Conservation (phyloP, 2,888 invertebrate species). For the Nemurella pictetii region DNA sequence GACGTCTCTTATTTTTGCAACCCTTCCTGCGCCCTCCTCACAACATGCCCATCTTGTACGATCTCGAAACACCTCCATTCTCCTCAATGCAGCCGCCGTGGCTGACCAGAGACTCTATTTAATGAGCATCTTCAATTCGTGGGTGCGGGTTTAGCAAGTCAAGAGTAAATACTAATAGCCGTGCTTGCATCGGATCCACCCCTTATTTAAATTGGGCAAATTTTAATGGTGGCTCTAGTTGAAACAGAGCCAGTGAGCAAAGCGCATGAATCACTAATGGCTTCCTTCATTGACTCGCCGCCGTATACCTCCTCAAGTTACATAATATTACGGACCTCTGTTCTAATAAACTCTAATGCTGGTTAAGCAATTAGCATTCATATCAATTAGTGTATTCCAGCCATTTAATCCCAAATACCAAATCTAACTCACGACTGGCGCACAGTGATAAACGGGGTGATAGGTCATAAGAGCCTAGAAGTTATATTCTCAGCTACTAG, state of each 20-base stretch:
- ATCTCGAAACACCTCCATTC: slow-evolving; percentile 5
- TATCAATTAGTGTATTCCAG: not conserved
- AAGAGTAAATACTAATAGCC: slow-evolving; percentile 2
- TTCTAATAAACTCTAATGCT: not conserved
- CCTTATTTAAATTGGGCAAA: slow-evolving; percentile 17
- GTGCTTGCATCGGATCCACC: slow-evolving; percentile 12
- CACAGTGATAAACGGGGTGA: not conserved
- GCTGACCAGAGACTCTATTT: slow-evolving; percentile 7
- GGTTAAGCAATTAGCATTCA: not conserved
- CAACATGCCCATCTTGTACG: not conserved
- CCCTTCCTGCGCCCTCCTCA: slow-evolving; percentile 3
- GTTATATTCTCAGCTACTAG: not conserved
- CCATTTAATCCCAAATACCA: not conserved
- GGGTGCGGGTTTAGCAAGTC: not conserved
- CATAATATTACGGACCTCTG: not conserved
- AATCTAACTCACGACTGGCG: not conserved
- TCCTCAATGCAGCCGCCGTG: not conserved
- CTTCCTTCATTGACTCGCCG: not conserved
- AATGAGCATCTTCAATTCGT: slow-evolving; percentile 24
- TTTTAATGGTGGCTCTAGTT: slow-evolving; percentile 13
- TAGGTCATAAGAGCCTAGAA: not conserved
- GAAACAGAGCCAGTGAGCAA: not conserved
- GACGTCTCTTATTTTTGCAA: slow-evolving; percentile 27
- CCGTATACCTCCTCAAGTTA: not conserved
- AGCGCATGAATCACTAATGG: not conserved